Conservation (phyloP, 2,113 vertebrate species). For the Orthonyx spaldingii region DNA sequence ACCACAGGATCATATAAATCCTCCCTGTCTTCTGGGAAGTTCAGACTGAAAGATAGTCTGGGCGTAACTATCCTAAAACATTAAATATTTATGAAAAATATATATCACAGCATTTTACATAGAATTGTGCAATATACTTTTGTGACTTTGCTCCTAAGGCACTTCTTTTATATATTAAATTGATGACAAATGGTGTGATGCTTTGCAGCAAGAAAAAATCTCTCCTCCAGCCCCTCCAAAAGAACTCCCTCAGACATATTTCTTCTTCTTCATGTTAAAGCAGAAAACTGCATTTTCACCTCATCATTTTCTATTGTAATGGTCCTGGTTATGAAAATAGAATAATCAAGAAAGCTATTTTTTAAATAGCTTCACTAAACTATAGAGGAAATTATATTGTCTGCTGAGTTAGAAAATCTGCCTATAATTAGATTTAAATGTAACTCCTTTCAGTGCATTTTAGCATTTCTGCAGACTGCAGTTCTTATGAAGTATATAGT, state of each 20-base stretch:
- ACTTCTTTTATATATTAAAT: not conserved
- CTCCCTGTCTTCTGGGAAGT: not conserved
- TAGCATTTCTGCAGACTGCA: not conserved
- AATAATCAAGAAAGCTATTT: not conserved
- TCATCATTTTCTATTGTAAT: constrained; percentile 21
- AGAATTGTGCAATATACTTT: not conserved
- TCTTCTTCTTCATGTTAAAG: not conserved
- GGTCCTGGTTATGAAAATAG: not conserved
- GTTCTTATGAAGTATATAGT: not conserved
- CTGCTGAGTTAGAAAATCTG: constrained; percentile 9
- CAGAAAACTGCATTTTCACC: constrained; percentile 34
- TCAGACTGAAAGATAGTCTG: not conserved
- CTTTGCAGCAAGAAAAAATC: not conserved
- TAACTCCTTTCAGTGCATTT: not conserved
- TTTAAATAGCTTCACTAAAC: not conserved
- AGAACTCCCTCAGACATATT: not conserved
- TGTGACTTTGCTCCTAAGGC: not conserved
- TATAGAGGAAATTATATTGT: constrained; percentile 35
- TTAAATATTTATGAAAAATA: constrained; percentile 44
- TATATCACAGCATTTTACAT: not conserved
- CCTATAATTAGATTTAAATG: not conserved
- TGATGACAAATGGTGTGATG: not conserved
- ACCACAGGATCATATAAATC: not conserved
- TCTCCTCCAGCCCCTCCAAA: not conserved
- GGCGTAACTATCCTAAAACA: not conserved